Base-by-base conservation (phyloP, 2,797 vertebrate genomes). In the Tadarida brasiliensis region DNA sequence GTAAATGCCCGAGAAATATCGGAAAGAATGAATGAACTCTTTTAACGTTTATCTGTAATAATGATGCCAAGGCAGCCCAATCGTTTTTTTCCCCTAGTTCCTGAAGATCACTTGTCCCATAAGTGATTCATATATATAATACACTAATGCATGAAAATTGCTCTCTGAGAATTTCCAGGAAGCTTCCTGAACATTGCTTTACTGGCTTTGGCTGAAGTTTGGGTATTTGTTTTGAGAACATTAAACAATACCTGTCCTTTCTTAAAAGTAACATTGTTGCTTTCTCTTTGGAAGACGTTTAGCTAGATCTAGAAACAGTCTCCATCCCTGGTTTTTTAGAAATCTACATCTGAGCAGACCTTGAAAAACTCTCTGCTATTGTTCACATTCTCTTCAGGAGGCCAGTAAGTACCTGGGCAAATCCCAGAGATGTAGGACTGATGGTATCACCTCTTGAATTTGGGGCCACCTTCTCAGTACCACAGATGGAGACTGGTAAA, bases 241-340 rank as follows among this genome's bases (percentile, higher is more conserved):
- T n/a, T 82, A 90, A 80, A 74, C 2, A 82, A 26, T 24, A 68
- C 33, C 9, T 71, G 16, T 73, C 28, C 17, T 30, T 49, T 5
- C 51, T 30, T 81, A 70, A 80, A 4, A 82, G n/a, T 22, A n/a
- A 80, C 19, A 14, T 11, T 10, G 71, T 67, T 54, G 17, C 54
- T 88, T 90, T 68, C 71, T 44, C 24, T 65, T 71, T 82, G 17
- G 22, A 95, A 87, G 24, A 44, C 6, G 90, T 70, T 67, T 91
- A 49, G 5, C 35, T 61, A 28, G 4, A 9, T 78, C 56, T 65
- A 65, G 28, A 85, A 85, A 74, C 7, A 49, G 10, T 17, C 67
- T 92, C 11, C 10, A 81, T 71, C 20, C 33, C 9, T 76, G 51
- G 16, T 12, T 28, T 16, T 80, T 49, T 77, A 49, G 39, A 81